Evolutionary conservation across 1,140 invertebrate species (phyloP).

Genomic region (Sarcophaga peregrina): DNA sequence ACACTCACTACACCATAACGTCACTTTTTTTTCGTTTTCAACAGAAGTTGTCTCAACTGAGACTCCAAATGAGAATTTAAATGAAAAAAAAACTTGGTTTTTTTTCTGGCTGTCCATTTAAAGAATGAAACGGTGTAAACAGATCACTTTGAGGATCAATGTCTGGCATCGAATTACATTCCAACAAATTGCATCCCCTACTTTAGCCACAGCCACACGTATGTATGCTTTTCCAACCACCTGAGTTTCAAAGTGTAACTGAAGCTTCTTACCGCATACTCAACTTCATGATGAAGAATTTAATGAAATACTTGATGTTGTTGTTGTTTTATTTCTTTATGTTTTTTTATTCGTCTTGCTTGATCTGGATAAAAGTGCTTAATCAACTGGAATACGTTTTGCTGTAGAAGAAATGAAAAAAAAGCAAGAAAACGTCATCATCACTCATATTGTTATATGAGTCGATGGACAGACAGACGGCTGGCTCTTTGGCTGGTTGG

Average conservation of each 20-base stretch:
- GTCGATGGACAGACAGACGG: not conserved
- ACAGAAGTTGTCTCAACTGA: not conserved
- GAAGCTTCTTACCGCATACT: not conserved
- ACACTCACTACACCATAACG: not conserved
- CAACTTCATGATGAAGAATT: too few species aligned
- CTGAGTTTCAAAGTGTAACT: not conserved
- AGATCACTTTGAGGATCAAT: conserved; percentile 38
- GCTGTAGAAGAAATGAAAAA: not conserved
- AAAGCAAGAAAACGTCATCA: not conserved
- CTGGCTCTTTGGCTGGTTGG: not conserved
- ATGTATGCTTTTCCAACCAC: not conserved
- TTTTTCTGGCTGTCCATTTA: not conserved
- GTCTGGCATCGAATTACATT: conserved; percentile 35
- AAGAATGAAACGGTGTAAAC: not conserved
- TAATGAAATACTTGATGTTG: not conserved
- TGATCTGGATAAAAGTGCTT: conserved; percentile 38
- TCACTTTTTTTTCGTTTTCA: conserved; percentile 8
- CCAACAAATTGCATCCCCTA: conserved; percentile 36
- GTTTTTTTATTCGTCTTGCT: not conserved
- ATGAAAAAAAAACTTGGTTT: too few species aligned
- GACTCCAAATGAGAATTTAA: too few species aligned
- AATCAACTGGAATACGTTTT: conserved; percentile 34
- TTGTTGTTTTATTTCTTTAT: not conserved
- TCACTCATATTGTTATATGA: conserved; percentile 11
- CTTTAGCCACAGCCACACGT: not conserved